Evolutionary conservation across 2,888 invertebrate genomes (phyloP).

Genomic region (Ochropleura plecta): DNA sequence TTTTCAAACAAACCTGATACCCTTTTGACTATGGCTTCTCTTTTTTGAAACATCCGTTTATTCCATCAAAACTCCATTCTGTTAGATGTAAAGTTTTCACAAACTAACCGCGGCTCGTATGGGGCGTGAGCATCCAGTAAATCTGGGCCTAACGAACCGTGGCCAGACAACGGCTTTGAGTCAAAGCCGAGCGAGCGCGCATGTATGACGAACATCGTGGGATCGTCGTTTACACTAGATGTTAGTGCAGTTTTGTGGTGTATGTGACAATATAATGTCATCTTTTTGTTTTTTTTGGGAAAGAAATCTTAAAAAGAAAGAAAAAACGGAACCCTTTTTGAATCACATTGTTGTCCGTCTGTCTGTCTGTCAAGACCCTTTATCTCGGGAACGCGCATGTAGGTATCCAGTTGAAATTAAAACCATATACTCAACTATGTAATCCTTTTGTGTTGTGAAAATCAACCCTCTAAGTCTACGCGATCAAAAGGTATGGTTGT

Average conservation of each 20-base stretch:
- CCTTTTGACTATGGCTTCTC: constrained; percentile 19
- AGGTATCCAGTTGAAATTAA: no score
- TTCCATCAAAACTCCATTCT: constrained; percentile 53
- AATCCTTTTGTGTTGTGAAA: no score
- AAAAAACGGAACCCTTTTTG: no score
- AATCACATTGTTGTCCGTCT: no score
- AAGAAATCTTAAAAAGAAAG: no score
- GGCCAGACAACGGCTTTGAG: constrained; percentile 59
- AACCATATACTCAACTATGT: no score
- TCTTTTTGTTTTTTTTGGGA: not conserved
- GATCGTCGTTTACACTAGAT: constrained; percentile 35
- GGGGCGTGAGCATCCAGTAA: constrained; percentile 58
- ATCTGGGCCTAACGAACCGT: constrained; percentile 74
- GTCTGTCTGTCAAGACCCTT: no score
- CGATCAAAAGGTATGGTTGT: no score
- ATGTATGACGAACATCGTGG: constrained; percentile 41
- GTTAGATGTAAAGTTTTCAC: constrained; percentile 58
- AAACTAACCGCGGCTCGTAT: constrained; percentile 51
- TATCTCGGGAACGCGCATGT: no score
- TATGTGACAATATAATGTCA: not conserved
- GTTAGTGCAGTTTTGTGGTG: constrained; percentile 13
- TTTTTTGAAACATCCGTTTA: constrained; percentile 38
- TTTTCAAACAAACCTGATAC: constrained; percentile 35
- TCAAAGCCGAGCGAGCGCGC: constrained; percentile 48
- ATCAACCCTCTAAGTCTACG: no score